Evolutionary conservation across 2,888 invertebrate species (phyloP).

Genomic region (Hyppa rectilinea): DNA sequence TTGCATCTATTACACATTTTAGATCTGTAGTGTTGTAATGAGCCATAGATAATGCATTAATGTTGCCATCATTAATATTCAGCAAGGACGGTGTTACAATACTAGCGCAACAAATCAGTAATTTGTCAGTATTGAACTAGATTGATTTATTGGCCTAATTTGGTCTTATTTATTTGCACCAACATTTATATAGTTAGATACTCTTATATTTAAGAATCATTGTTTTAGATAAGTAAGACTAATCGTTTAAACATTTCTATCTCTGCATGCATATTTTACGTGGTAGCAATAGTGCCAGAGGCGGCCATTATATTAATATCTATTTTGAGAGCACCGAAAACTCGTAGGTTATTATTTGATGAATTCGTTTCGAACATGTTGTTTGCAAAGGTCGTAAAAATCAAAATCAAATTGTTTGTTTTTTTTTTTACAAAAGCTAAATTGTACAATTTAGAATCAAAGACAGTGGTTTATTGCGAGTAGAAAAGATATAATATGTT

Average conservation of each 20-base stretch:
- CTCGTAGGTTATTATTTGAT: not conserved
- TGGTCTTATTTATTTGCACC: conserved; percentile 5
- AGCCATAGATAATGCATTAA: conserved; percentile 52
- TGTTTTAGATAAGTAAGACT: not conserved
- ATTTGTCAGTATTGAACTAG: conserved; percentile 52
- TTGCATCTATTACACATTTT: conserved; percentile 21
- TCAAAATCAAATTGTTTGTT: not conserved
- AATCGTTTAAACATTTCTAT: not conserved
- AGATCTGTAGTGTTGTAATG: conserved; percentile 37
- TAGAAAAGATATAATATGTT: not conserved
- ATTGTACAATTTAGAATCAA: not conserved
- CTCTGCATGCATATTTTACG: not conserved
- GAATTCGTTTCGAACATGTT: not conserved
- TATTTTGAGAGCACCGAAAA: not conserved
- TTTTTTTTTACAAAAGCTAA: not conserved
- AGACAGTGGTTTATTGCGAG: not conserved
- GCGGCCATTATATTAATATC: not conserved
- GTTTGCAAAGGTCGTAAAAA: not conserved
- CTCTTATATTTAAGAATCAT: not conserved
- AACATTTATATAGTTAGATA: conserved; percentile 6
- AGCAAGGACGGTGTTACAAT: conserved; percentile 52
- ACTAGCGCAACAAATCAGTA: conserved; percentile 47
- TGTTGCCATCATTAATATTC: conserved; percentile 58
- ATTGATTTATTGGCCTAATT: conserved; percentile 54
- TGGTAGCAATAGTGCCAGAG: not conserved